Conservation (phyloP, 92 coral and sea anemone genomes). For the Phenganax subtilis region DNA sequence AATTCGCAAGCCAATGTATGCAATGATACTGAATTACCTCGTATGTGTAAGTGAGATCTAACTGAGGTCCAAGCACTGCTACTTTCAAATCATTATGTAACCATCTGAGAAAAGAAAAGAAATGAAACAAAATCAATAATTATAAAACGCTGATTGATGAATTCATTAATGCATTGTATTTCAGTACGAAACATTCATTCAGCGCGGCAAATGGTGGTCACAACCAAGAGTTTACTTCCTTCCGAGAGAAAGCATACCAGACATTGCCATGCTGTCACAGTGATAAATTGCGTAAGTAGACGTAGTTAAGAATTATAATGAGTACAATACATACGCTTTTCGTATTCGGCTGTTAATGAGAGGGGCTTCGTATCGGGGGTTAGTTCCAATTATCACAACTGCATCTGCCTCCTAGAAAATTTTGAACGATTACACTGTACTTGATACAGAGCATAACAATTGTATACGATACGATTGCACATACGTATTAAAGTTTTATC, state of each 20-base stretch:
- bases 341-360: conserved; percentile 91
- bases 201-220: too few species aligned
- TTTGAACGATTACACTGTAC: neutral
- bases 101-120: conserved; percentile 59
- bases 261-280: neutral
- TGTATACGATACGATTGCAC: neutral
- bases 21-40: conserved; percentile 50
- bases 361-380: conserved; percentile 97
- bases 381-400: conserved; percentile 79
- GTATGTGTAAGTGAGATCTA: conserved; percentile 76
- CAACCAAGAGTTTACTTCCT: too few species aligned
- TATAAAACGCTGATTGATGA: neutral
- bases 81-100: conserved; percentile 88
- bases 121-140: neutral
- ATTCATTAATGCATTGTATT: too few species aligned
- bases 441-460: neutral
- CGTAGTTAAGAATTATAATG: neutral
- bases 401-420: conserved; percentile 88
- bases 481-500: too few species aligned
- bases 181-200: too few species aligned
- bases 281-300: neutral
- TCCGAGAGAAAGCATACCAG: too few species aligned
- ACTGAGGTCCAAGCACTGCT: conserved; percentile 74
- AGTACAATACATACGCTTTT: conserved; percentile 56
- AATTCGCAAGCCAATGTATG: neutral